Base-by-base conservation (phyloP, 2,888 invertebrate species). In the Alsophila aescularia region DNA sequence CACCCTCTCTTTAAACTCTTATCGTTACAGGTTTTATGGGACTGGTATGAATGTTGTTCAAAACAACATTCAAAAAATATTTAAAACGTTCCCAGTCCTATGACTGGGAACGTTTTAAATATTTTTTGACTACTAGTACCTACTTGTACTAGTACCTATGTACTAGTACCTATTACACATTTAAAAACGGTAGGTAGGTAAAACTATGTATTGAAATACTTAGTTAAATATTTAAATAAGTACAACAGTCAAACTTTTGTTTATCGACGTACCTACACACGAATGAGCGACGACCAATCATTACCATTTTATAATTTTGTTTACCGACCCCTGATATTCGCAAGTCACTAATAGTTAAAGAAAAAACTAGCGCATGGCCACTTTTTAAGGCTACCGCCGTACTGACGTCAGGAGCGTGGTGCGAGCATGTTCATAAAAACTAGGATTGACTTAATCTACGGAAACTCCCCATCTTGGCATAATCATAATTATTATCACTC, bases 401-500 rank as follows among this genome's bases (percentile, higher is more conserved):
- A 36, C 4, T 36, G 35, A 51, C 45, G 52, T 52, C 41, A 40
- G 10, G 10, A 16, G 9, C 2, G 6, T 21, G 39, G 15, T 12
- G 21, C 14, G 35, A 27, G n/a, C n/a, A n/a, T n/a, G n/a, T n/a
- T n/a, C n/a, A n/a, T 42, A 50, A 45, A 58, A 53, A 32, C 24
- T 31, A 24, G 24, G 18, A 52, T 39, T 39, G 16, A 21, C 35
- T 43, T 52, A 47, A 57, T 48, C 12, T 47, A 40, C 27, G 55
- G 55, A 56, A 56, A 41, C 40, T 55, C 50, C 44, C 55, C 3
- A 44, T 29, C 35, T 40, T 9, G 16, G 12, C 7, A 12, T 45
- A 45, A 45, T 41, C 40, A 44, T 35, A 32, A 35, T 31, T 12
- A 55, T 7, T 24, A 6, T 24, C 7, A 21, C 29, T 50, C 13